Conservation (phyloP, 2,888 invertebrate species). For the Caenorhabditis sp. region DNA sequence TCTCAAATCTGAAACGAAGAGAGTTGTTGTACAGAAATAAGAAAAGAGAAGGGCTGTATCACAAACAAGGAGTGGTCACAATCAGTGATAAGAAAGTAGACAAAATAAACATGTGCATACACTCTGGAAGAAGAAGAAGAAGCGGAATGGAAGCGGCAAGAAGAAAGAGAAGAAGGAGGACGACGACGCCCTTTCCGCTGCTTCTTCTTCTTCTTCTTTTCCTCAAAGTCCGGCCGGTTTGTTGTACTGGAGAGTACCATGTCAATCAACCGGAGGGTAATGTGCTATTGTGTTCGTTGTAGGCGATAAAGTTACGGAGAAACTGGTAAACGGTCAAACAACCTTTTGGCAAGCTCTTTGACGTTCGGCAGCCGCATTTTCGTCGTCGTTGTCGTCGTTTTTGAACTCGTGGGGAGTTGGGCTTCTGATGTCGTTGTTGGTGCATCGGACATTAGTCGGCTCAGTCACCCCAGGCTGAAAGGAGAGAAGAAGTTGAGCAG, state of each 20-base stretch:
- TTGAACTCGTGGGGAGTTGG: constrained; percentile 1
- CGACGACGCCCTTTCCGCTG: constrained; percentile 22
- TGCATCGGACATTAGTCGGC: constrained; percentile 34
- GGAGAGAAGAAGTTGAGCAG: background rate
- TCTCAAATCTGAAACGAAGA: constrained; percentile 38
- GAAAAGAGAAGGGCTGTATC: background rate
- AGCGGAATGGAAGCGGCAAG: constrained; percentile 1
- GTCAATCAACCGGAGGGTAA: constrained; percentile 43
- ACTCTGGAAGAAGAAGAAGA: constrained; percentile 14
- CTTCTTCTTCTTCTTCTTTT: constrained; percentile 10
- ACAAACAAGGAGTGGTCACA: constrained; percentile 4
- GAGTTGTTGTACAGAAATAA: constrained; percentile 3
- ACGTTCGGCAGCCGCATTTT: constrained; percentile 54
- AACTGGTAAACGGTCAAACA: constrained; percentile 9
- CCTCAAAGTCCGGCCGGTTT: constrained; percentile 19
- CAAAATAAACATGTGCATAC: constrained; percentile 23
- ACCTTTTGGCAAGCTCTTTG: constrained; percentile 55
- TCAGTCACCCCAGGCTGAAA: constrained; percentile 14
- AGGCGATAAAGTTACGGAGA: background rate
- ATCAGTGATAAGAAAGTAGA: constrained; percentile 16
- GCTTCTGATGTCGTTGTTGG: constrained; percentile 16
- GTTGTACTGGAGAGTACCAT: constrained; percentile 10
- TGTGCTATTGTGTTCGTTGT: constrained; percentile 16
- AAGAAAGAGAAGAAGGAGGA: too few species aligned
- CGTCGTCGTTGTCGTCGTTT: constrained; percentile 24